phyloP scores from a whole-genome alignment of 2,113 vertebrate genomes.

The Engystomops pustulosus region DNA sequence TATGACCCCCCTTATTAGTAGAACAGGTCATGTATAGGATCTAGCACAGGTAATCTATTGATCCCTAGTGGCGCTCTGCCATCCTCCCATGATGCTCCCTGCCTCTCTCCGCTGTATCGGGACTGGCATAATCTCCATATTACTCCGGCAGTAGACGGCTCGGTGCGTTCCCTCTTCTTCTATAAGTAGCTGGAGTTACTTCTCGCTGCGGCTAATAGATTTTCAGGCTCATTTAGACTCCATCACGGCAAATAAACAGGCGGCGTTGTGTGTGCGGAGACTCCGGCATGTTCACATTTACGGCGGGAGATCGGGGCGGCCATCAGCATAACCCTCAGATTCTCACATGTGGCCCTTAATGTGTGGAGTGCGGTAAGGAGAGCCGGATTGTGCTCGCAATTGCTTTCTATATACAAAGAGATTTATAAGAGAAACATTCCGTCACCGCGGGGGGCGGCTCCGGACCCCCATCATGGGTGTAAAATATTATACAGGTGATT shows the following conservation, averaged over 20 bases:
- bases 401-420: not conserved
- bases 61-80: not conserved
- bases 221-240: not conserved
- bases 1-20: too few species aligned
- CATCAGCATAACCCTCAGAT: not conserved
- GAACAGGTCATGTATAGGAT: too few species aligned
- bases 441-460: too few species aligned
- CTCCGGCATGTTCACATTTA: not conserved
- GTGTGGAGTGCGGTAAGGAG: not conserved
- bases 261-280: not conserved
- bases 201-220: constrained; percentile 24
- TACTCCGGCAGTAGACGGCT: constrained; percentile 19
- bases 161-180: constrained; percentile 16
- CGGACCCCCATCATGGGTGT: too few species aligned
- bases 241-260: constrained; percentile 12
- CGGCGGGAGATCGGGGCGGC: not conserved
- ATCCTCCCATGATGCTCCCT: constrained; percentile 1
- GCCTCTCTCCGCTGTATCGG: not conserved
- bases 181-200: constrained; percentile 17
- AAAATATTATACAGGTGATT: too few species aligned
- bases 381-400: not conserved
- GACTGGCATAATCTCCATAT: constrained; percentile 29
- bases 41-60: too few species aligned
- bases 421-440: too few species aligned
- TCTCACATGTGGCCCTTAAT: not conserved